These are phyloP conservation scores for Trypoxylon attenuatum DNA, from an alignment of 2,888 invertebrate species.

Conservation along the genomic window DNA sequence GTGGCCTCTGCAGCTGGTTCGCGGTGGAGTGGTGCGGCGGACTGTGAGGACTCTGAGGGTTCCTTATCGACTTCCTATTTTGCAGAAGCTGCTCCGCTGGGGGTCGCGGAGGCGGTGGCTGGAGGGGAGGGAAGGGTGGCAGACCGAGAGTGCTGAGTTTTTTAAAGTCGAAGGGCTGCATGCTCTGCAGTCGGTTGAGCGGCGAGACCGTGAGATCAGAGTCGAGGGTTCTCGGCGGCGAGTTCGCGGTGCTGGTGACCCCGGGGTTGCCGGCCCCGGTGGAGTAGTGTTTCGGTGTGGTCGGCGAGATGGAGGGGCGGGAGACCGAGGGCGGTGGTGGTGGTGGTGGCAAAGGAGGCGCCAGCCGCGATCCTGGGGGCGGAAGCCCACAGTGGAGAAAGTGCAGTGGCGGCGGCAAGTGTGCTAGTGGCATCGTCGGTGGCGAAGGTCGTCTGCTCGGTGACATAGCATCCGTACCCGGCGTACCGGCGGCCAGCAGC, in stretches of 20 bases:
- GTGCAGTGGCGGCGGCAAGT: slow-evolving; percentile 71
- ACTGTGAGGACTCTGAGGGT: slow-evolving; percentile 69
- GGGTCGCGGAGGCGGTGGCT: slow-evolving; percentile 56
- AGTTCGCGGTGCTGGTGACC: slow-evolving; percentile 77
- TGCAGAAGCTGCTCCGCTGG: slow-evolving; percentile 59
- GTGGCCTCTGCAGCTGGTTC: slow-evolving; percentile 64
- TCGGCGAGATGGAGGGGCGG: slow-evolving; percentile 75
- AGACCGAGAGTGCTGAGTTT: slow-evolving; percentile 81
- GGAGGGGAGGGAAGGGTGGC: slow-evolving; percentile 77
- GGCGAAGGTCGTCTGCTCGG: slow-evolving; percentile 82
- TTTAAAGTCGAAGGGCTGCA: slow-evolving; percentile 96
- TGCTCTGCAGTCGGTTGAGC: slow-evolving; percentile 91
- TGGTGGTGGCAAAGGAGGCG: slow-evolving; percentile 71
- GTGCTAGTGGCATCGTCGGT: slow-evolving; percentile 75
- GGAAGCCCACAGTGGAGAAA: slow-evolving; percentile 73
- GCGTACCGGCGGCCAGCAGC: slow-evolving; percentile 78
- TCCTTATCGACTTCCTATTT: slow-evolving; percentile 61
- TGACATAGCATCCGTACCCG: slow-evolving; percentile 79
- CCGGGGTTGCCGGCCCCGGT: slow-evolving; percentile 43
- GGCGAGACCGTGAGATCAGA: slow-evolving; percentile 80
- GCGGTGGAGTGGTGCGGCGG: slow-evolving; percentile 64
- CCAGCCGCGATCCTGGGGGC: slow-evolving; percentile 73
- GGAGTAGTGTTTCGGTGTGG: slow-evolving; percentile 75
- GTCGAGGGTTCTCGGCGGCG: slow-evolving; percentile 78
- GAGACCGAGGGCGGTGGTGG: slow-evolving; percentile 69